These are phyloP conservation scores for Orussus abietinus DNA, from an alignment of 1,140 invertebrate genomes.

Conservation along the genomic window DNA sequence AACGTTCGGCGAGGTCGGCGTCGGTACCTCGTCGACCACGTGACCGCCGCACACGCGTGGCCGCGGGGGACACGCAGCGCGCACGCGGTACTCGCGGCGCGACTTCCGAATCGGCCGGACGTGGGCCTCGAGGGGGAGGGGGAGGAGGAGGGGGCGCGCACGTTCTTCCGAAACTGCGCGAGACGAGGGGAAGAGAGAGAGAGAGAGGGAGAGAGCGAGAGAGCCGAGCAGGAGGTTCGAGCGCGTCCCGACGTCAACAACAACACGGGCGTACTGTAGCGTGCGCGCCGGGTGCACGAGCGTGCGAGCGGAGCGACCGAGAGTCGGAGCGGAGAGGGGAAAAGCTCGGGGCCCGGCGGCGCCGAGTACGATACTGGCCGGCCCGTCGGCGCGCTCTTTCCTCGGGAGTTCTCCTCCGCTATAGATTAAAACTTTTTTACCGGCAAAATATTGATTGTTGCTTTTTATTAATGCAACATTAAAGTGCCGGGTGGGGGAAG, in stretches of 20 bases:
- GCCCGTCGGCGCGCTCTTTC: slow-evolving; percentile 24
- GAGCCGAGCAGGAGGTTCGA: slow-evolving; percentile 11
- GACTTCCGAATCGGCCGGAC: not conserved
- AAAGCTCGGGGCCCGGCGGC: not conserved
- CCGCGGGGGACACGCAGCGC: no score
- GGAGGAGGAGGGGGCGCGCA: no score
- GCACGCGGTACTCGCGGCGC: not conserved
- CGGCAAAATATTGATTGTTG: slow-evolving; percentile 54
- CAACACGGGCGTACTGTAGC: no score
- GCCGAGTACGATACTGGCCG: slow-evolving; percentile 29
- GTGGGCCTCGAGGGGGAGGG: no score
- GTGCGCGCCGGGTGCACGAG: not conserved
- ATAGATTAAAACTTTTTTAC: slow-evolving; percentile 54
- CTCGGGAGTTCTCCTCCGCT: slow-evolving; percentile 46
- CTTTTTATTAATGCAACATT: slow-evolving; percentile 55
- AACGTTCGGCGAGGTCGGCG: not conserved
- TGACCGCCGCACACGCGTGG: no score
- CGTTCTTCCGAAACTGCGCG: no score
- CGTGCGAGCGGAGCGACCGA: not conserved
- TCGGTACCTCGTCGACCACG: not conserved
- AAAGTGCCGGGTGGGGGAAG: slow-evolving; percentile 34
- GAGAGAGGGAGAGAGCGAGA: slow-evolving; percentile 8
- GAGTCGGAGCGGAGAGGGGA: not conserved
- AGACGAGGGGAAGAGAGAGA: no score
- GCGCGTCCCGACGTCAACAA: slow-evolving; percentile 6